These are phyloP conservation scores for Ameiurus melas DNA, from an alignment of 2,113 vertebrate genomes.

Conservation along the genomic window DNA sequence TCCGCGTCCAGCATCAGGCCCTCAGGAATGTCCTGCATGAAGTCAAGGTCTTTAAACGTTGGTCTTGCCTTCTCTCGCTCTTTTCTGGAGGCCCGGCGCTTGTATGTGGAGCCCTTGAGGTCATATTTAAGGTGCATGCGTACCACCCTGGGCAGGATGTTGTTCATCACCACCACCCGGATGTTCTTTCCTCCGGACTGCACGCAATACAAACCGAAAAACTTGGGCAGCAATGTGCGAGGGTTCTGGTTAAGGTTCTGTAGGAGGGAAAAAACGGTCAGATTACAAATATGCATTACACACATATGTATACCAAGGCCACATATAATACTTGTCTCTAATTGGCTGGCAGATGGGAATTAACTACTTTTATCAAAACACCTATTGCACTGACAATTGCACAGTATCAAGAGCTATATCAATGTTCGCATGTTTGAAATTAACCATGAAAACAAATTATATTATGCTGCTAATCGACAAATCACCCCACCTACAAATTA, in stretches of 20 bases:
- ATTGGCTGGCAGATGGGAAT: background rate
- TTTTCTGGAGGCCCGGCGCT: slow-evolving; percentile 92
- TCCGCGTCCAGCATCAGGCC: slow-evolving; percentile 91
- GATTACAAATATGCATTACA: background rate
- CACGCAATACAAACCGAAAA: slow-evolving; percentile 96
- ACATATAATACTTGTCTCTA: background rate
- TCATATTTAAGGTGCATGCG: slow-evolving; percentile 98
- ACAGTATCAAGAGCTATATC: background rate
- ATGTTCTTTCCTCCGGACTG: slow-evolving; percentile 98
- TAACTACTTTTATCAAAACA: background rate
- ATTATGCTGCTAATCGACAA: background rate
- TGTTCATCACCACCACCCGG: slow-evolving; percentile 98
- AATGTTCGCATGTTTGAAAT: background rate
- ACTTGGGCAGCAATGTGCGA: slow-evolving; percentile 94
- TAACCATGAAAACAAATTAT: background rate
- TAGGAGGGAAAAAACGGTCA: background rate
- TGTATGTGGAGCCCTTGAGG: slow-evolving; percentile 97
- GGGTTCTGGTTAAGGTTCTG: slow-evolving; percentile 99
- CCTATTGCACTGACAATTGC: background rate
- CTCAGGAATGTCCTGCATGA: slow-evolving; percentile 91
- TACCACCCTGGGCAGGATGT: slow-evolving; percentile 89
- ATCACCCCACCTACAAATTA: slow-evolving; percentile 7
- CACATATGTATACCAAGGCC: background rate
- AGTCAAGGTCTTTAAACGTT: slow-evolving; percentile 96
- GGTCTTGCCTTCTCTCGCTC: slow-evolving; percentile 91